Evolutionary conservation across 2,113 vertebrate genomes (phyloP).

Genomic region (Podarcis raffonei): DNA sequence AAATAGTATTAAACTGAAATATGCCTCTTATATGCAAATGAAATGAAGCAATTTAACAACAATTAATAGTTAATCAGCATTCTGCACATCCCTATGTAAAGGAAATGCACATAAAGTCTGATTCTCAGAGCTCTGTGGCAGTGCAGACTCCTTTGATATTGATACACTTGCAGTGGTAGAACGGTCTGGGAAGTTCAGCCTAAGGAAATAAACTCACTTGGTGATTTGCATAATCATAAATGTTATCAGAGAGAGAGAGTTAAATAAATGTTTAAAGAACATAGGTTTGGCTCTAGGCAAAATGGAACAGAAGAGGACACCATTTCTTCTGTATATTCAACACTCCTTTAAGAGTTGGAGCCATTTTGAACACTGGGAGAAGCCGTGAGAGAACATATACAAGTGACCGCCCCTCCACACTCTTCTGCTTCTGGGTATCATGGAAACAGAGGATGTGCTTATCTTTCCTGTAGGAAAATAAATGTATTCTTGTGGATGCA

Average conservation of each 20-base stretch:
- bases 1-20: neutral
- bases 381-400: neutral
- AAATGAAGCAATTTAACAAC: neutral
- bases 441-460: neutral
- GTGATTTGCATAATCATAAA: slow-evolving; percentile 1
- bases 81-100: neutral
- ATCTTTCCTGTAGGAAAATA: neutral
- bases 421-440: neutral
- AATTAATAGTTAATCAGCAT: neutral
- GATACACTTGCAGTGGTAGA: neutral
- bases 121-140: neutral
- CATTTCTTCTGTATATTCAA: neutral
- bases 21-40: accelerated
- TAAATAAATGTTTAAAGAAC: slow-evolving; percentile 6
- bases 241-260: neutral
- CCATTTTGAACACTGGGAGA: neutral
- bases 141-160: neutral
- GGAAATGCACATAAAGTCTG: neutral
- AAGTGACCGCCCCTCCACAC: neutral
- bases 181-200: neutral
- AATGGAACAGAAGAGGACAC: neutral
- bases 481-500: neutral
- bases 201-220: neutral
- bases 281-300: neutral
- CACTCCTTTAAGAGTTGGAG: neutral